Base-by-base conservation (phyloP, 2,113 vertebrate species). In the Epinephelus moara region DNA sequence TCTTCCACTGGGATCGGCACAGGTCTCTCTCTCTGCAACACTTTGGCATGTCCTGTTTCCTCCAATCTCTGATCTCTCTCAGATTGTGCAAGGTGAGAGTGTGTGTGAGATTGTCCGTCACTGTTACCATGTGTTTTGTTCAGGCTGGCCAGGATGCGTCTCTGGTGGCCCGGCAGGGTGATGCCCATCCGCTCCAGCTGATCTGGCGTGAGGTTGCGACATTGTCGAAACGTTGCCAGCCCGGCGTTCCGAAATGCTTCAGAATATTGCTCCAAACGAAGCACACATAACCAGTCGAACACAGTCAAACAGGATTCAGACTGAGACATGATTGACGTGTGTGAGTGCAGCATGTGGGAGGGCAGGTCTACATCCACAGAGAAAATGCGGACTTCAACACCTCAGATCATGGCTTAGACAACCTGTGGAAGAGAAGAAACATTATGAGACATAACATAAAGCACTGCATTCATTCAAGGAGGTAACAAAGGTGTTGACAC, bases 181-280 rank as follows among this genome's bases (percentile, higher is more conserved):
- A 99, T 91, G 0, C 97, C 98, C 27, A 98, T 95, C 37, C 1
- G 88, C 70, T 96, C 88, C 37, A 99, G 92, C 4, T 78, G 90
- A 25, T 94, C 91, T 0, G 94, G 87, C 0, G 93, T 96, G 78
- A 98, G 93, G 40, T 75, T 86, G 53, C 84, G 94, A 88, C 97
- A 98, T 6, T 97, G 96, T 4, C 82, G 71, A 17, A 97, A 83
- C 0, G 88, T 92, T 21, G 80, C 7, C 25, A 97, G 90, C 1
- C 95, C 95, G 0, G 90, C 89, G 18, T 84, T 93, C 63, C 92
- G 93, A 55, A 99, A 98, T 25, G 79, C 91, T 0, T 92, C 82
- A 0, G 77, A 72, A n/a, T 99, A 99, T 91, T 98, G 97, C 47
- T 98, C 97, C 3, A 99, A 95, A 30, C 95, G 97, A 45, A 99